Conservation (phyloP, 2,113 vertebrate species). For the Rhinoptilus africanus region DNA sequence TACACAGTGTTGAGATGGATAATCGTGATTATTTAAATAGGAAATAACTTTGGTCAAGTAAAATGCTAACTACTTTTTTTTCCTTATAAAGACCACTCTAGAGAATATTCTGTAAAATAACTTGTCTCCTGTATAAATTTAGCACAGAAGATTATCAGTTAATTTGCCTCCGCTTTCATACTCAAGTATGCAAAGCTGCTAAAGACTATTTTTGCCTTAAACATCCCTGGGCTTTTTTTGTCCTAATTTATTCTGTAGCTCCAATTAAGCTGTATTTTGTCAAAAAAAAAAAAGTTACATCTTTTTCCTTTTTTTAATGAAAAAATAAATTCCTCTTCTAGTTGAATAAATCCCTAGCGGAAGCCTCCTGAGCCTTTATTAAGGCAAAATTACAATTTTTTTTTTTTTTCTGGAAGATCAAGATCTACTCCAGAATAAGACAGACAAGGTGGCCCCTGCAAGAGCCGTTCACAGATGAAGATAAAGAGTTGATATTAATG, state of each 20-base stretch:
- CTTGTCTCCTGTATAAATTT: constrained; percentile 27
- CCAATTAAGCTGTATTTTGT: constrained; percentile 17
- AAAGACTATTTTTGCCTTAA: constrained; percentile 55
- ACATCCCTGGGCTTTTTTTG: constrained; percentile 30
- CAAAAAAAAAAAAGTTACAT: not conserved
- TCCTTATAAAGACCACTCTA: not conserved
- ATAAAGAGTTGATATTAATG: not conserved
- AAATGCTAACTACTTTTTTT: not conserved
- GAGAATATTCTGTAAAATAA: not conserved
- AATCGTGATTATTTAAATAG: not conserved
- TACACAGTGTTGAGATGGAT: not conserved
- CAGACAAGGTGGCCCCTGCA: not conserved
- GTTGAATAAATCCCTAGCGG: not conserved
- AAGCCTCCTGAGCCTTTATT: not conserved
- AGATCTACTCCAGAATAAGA: not conserved
- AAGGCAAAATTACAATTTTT: not conserved
- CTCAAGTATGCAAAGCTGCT: constrained; percentile 54
- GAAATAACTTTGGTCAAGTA: not conserved
- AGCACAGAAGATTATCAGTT: constrained; percentile 30
- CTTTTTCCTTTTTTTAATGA: not conserved
- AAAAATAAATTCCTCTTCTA: not conserved
- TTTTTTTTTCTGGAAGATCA: not conserved
- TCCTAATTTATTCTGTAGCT: constrained; percentile 49
- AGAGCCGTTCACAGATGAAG: not conserved
- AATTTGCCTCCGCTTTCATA: constrained; percentile 25